Evolutionary conservation across 1,140 invertebrate species (phyloP), one percentile per base, ranked within the genome.

Genomic region (Listronotus bonariensis): DNA sequence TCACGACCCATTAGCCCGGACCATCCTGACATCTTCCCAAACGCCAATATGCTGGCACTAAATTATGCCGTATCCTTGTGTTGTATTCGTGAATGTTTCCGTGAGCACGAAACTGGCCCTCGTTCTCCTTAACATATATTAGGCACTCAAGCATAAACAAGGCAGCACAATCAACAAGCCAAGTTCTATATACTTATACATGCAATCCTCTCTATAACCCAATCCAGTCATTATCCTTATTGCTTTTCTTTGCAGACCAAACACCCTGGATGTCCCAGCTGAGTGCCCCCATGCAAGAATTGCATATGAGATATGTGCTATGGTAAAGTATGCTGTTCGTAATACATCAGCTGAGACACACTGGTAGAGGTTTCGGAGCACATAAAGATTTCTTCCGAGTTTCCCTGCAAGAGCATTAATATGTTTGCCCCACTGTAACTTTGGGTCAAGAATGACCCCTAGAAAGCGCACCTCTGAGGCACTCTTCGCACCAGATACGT

Each of bases 1-100:
- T 32, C 0, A 52, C 6, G 6, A 6, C 31, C 49, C 49, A 52
- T 10, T 52, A 52, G 10, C 49, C 49, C 12, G 26, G 26, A 31
- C 49, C 49, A 52, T 34, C 20, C 6, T 52, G 49, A 17, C 49
- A 52, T 26, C 20, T 34, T 20, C 49, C 0, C 7, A 52, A 6
- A 17, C 20, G 49, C 10, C 49, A 32, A 17, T 52, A 52, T 17
- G n/a, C 10, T 6, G 49, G 49, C 34, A 34, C n/a, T n/a, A 52
- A 52, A 36, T 52, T 34, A 10, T 20, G 11, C 34, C 6, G 4
- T n/a, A 12, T 6, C 0, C 18, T 31, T 1, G 31, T 52, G 20
- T 26, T 3, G 20, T 26, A 26, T 1, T 26, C 20, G 5, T 26
- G 20, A 5, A 26, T 5, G 5, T 26, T 5, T 26, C 5, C 20